phyloP scores from a whole-genome alignment of 2,888 invertebrate species.

The Minunthozetes semirufus region DNA sequence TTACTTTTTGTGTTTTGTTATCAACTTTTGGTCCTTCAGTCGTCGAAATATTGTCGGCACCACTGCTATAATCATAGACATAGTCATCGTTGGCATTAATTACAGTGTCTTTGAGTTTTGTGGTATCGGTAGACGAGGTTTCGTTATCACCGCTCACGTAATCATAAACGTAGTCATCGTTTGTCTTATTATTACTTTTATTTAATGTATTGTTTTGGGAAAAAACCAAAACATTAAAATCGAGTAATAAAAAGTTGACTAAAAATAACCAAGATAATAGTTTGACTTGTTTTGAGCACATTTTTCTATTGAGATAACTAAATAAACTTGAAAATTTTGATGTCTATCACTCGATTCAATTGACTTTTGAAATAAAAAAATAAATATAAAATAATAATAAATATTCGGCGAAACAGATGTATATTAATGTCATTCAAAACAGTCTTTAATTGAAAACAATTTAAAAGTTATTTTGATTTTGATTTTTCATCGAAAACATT shows the following conservation, averaged over 20 bases:
- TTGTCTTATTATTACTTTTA: background rate
- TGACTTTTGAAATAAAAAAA: too few relatives aligned
- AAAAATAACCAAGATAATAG: background rate
- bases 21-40: background rate
- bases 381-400: too few relatives aligned
- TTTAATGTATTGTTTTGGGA: background rate
- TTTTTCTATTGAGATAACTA: too few relatives aligned
- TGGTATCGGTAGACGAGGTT: background rate
- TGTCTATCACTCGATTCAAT: too few relatives aligned
- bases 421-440: too few relatives aligned
- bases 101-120: background rate
- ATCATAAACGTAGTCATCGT: background rate
- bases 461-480: too few relatives aligned
- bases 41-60: background rate
- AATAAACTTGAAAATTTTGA: too few relatives aligned
- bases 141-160: background rate
- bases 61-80: conserved; percentile 10
- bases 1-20: background rate
- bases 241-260: background rate
- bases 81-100: background rate
- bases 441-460: too few relatives aligned
- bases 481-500: too few relatives aligned
- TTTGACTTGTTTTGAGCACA: too few relatives aligned
- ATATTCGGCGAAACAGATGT: too few relatives aligned
- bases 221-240: background rate